Conservation (phyloP, 2,888 invertebrate species). For the Hyalella azteca region DNA sequence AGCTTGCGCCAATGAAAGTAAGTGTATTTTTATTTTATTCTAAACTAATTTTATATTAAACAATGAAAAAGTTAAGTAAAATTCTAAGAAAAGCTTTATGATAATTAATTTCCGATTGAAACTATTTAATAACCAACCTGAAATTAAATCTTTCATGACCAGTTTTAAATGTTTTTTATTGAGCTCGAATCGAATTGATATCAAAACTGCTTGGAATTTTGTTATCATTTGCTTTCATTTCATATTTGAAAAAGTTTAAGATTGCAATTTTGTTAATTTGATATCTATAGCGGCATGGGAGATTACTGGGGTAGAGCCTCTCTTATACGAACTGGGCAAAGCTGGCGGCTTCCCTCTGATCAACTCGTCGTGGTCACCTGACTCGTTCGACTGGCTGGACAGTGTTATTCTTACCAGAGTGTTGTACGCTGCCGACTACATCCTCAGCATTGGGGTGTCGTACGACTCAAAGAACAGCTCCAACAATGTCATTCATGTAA, state of each 20-base stretch:
- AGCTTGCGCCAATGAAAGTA: slow-evolving; percentile 50
- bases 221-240: no score
- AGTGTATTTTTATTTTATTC: neutral
- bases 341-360: slow-evolving; percentile 47
- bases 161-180: no score
- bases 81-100: neutral
- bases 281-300: slow-evolving; percentile 40
- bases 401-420: slow-evolving; percentile 4
- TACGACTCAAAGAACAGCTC: slow-evolving; percentile 44
- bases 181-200: no score
- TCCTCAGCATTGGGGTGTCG: slow-evolving; percentile 40
- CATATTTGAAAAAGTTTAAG: no score
- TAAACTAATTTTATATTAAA: neutral
- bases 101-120: neutral
- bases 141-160: neutral
- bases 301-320: slow-evolving; percentile 36
- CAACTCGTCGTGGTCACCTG: slow-evolving; percentile 32
- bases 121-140: no score
- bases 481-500: slow-evolving; percentile 41
- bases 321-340: slow-evolving; percentile 26
- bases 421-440: slow-evolving; percentile 1
- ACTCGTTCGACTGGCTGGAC: slow-evolving; percentile 22
- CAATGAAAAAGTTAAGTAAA: neutral
- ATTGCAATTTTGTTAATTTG: no score
- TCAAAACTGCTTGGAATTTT: no score